These are phyloP conservation scores for Nestor notabilis DNA, from an alignment of 2,113 vertebrate genomes.

Conservation along the genomic window DNA sequence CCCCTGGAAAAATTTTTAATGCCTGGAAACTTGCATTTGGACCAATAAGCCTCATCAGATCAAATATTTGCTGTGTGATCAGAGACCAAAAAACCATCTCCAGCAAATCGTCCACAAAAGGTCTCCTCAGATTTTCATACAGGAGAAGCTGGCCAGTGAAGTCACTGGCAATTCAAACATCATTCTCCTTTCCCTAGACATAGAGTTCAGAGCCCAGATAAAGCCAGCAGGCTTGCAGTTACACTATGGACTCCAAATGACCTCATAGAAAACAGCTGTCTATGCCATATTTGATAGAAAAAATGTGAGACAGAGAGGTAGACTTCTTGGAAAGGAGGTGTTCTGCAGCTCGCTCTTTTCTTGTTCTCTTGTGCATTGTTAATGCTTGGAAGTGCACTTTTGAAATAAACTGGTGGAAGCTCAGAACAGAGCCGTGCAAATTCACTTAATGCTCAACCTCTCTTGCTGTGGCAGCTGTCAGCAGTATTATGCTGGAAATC, in stretches of 20 bases:
- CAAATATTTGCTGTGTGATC: not conserved
- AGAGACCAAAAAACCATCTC: not conserved
- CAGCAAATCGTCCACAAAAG: not conserved
- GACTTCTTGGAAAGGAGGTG: not conserved
- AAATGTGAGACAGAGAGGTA: not conserved
- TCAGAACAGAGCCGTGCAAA: not conserved
- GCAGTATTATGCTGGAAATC: not conserved
- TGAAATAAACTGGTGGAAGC: not conserved
- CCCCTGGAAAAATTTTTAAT: not conserved
- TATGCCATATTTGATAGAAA: not conserved
- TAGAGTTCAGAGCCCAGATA: accelerated
- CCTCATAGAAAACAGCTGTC: not conserved
- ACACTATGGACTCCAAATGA: not conserved
- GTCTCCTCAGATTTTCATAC: not conserved
- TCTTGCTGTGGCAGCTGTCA: not conserved
- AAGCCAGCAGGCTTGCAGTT: not conserved
- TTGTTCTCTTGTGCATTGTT: not conserved
- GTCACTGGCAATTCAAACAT: not conserved
- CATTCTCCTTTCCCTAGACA: not conserved
- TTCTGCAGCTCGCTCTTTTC: not conserved
- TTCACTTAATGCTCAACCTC: not conserved
- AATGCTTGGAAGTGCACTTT: not conserved
- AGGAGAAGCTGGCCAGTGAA: not conserved
- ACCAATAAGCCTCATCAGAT: not conserved
- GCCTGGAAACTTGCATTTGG: not conserved